phyloP scores from a whole-genome alignment of 2,797 vertebrate species.

The Uromys caudimaculatus region DNA sequence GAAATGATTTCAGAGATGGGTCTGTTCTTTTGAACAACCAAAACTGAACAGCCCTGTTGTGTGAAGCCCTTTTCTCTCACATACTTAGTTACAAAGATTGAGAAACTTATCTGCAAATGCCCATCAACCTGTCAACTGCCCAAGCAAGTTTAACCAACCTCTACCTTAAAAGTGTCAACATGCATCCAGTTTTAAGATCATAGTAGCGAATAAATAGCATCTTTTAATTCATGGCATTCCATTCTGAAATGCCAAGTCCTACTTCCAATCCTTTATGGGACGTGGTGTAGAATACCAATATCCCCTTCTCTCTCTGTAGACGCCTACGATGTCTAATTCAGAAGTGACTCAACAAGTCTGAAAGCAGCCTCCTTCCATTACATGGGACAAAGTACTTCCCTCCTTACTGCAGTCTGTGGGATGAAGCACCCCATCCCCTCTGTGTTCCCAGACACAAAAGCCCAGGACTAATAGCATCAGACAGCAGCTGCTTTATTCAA shows the following conservation, averaged over 20 bases:
- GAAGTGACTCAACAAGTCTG: not conserved
- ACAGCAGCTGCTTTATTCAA: constrained; percentile 1
- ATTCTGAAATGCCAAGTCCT: constrained; percentile 5
- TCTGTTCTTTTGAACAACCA: not conserved
- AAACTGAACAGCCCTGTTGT: not conserved
- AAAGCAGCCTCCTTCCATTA: not conserved
- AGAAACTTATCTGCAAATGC: not conserved
- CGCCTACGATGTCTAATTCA: not conserved
- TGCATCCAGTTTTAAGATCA: not conserved
- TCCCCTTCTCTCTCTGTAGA: not conserved
- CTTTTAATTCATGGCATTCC: constrained; percentile 50
- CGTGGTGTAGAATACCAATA: not conserved
- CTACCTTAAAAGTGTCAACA: not conserved
- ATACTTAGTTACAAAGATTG: not conserved
- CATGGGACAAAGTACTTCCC: not conserved
- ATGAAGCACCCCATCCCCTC: not conserved
- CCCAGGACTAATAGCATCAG: not conserved
- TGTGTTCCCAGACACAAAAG: constrained; percentile 36
- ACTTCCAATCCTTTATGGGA: not conserved
- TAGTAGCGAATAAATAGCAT: constrained; percentile 28
- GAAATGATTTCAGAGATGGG: not conserved
- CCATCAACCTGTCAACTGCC: not conserved
- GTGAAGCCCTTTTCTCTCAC: not conserved
- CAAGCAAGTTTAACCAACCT: not conserved
- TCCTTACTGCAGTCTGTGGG: not conserved